phyloP scores from a whole-genome alignment of 2,113 vertebrate genomes.

The Capricornis sumatraensis region DNA sequence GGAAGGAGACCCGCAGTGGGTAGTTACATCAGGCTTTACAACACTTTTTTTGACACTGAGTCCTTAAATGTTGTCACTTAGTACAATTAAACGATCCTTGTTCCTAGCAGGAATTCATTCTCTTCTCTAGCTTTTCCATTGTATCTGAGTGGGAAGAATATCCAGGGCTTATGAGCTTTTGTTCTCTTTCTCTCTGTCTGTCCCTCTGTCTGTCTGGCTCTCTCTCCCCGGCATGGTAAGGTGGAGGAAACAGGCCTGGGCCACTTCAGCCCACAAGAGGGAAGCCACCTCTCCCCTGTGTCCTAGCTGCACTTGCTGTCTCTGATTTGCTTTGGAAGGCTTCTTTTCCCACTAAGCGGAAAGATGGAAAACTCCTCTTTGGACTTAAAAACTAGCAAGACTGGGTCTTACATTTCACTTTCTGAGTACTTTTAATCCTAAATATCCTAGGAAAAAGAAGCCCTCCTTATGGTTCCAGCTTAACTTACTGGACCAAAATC shows the following conservation, averaged over 20 bases:
- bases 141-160: neutral
- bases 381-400: neutral
- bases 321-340: neutral
- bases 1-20: neutral
- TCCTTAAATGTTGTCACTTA: neutral
- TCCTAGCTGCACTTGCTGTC: neutral
- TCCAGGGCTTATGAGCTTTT: neutral
- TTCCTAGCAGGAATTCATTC: neutral
- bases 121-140: neutral
- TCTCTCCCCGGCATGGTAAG: accelerated
- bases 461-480: neutral
- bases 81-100: neutral
- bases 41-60: neutral
- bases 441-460: neutral
- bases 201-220: neutral
- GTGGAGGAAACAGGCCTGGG: neutral
- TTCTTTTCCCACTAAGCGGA: neutral
- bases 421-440: neutral
- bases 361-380: neutral
- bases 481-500: neutral
- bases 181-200: neutral
- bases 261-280: neutral
- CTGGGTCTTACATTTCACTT: neutral
- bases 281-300: neutral
- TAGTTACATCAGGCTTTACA: neutral